A percentile compares a stretch with the other conserved stretches of the same genome.
phyloP scores from a whole-genome alignment of 2,797 vertebrate genomes.

The Avahi laniger region DNA sequence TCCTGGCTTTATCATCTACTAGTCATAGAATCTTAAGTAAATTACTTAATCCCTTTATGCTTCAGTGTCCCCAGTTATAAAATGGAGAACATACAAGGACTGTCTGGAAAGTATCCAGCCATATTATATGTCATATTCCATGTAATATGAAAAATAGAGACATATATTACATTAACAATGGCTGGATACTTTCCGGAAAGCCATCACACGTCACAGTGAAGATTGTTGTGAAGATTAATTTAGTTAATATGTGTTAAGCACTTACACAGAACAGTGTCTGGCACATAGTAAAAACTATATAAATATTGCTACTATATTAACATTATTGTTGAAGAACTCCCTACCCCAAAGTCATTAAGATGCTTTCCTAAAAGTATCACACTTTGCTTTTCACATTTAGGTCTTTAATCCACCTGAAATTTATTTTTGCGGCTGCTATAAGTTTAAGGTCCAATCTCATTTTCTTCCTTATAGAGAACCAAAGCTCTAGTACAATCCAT shows the following conservation, averaged over 20 bases:
- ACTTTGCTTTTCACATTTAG: conserved; percentile 4
- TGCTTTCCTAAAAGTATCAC: background rate
- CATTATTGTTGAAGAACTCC: background rate
- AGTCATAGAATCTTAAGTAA: too few species aligned
- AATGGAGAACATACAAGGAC: too few species aligned
- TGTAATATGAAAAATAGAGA: too few species aligned
- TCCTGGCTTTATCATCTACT: too few species aligned
- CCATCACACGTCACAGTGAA: too few species aligned
- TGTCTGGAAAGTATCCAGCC: too few species aligned
- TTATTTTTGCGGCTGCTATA: background rate
- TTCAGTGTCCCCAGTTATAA: too few species aligned
- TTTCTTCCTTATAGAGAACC: background rate
- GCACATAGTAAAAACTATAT: background rate
- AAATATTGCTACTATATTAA: background rate
- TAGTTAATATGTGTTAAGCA: background rate
- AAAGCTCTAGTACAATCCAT: background rate
- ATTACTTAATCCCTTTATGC: too few species aligned
- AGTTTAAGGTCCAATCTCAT: background rate
- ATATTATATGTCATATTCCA: too few species aligned
- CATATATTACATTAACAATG: too few species aligned
- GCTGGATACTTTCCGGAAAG: too few species aligned
- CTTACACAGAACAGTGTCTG: background rate
- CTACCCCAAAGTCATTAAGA: background rate
- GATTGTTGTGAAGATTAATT: background rate
- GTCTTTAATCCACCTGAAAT: background rate